Evolutionary conservation across 2,797 vertebrate species (phyloP).

Genomic region (Rachycentron canadum): DNA sequence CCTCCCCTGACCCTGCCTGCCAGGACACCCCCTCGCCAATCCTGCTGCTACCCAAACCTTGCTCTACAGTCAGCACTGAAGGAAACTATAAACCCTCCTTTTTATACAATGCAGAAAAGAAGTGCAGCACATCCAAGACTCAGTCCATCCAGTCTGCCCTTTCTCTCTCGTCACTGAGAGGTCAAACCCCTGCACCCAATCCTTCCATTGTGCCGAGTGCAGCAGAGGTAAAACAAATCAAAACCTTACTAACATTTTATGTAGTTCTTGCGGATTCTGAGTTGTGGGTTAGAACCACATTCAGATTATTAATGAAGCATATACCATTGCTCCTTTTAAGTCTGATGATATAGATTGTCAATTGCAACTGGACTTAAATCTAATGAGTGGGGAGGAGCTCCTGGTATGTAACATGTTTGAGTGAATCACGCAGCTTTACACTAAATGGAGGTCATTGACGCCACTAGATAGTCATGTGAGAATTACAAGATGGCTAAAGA

Average conservation of each 20-base stretch:
- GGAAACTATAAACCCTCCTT: constrained; percentile 55
- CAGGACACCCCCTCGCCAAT: constrained; percentile 63
- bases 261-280: background rate
- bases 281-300: constrained; percentile 1
- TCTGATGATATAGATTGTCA: background rate
- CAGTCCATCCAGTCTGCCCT: constrained; percentile 31
- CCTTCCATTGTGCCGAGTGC: constrained; percentile 14
- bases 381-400: background rate
- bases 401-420: constrained; percentile 49
- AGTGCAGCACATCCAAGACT: constrained; percentile 37
- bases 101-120: constrained; percentile 57
- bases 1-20: constrained; percentile 60
- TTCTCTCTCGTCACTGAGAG: constrained; percentile 29
- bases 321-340: background rate
- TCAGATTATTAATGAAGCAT: constrained; percentile 5
- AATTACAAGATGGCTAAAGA: constrained; percentile 26
- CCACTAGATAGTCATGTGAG: constrained; percentile 36
- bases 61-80: constrained; percentile 55
- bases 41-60: constrained; percentile 72
- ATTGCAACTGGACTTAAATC: background rate
- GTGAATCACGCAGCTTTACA: constrained; percentile 33
- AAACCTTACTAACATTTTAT: constrained; percentile 6
- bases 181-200: constrained; percentile 31
- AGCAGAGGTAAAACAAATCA: constrained; percentile 70
- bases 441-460: constrained; percentile 13